Conservation (phyloP, 2,888 invertebrate species). For the Tuberolachnus salignus region DNA sequence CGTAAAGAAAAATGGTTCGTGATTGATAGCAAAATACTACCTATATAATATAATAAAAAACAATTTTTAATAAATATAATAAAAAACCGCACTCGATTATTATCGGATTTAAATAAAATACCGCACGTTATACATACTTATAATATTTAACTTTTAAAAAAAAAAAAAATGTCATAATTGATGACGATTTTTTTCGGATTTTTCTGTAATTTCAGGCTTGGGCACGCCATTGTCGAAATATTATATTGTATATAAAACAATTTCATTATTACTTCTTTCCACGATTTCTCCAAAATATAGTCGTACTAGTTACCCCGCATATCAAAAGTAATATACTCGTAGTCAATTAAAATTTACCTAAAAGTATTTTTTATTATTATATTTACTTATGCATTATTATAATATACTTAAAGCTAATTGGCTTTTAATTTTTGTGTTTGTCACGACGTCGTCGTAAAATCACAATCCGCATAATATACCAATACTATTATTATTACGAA, state of each 20-base stretch:
- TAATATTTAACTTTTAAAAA: slow-evolving; percentile 1
- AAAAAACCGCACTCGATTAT: not conserved
- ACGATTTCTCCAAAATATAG: not conserved
- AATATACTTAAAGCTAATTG: too few species aligned
- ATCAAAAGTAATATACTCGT: slow-evolving; percentile 27
- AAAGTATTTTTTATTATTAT: slow-evolving; percentile 4
- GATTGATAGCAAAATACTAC: slow-evolving; percentile 16
- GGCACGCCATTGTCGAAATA: slow-evolving; percentile 30
- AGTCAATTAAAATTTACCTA: slow-evolving; percentile 42
- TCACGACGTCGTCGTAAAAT: not conserved
- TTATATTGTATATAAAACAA: too few species aligned
- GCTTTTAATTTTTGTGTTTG: not conserved
- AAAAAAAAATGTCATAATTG: slow-evolving; percentile 15
- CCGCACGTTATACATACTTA: slow-evolving; percentile 14
- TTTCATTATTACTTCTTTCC: not conserved
- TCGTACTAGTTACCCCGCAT: slow-evolving; percentile 20
- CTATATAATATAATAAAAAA: too few species aligned
- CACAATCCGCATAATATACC: not conserved
- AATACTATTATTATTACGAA: too few species aligned
- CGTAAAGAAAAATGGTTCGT: not conserved
- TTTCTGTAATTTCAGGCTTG: slow-evolving; percentile 35
- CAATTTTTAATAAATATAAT: too few species aligned
- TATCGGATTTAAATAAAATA: not conserved
- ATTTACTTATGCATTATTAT: not conserved
- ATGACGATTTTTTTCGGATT: slow-evolving; percentile 1